Percentiles rank a stretch among this genome's conserved stretches.
Evolutionary conservation across 2,888 invertebrate genomes (phyloP).

Genomic region (Dynastes tityus): DNA sequence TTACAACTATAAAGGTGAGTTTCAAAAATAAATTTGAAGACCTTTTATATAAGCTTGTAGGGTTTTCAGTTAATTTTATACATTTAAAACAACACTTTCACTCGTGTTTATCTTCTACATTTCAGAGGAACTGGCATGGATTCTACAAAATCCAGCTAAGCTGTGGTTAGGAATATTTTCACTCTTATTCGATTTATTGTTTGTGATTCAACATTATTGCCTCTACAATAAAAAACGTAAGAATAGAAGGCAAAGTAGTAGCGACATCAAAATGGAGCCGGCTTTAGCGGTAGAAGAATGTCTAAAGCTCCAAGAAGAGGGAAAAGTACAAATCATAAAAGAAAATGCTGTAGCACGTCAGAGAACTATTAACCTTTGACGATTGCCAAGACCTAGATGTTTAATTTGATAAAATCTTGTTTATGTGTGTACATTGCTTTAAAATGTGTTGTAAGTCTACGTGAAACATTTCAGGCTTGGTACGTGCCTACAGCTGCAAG

Average conservation of each 20-base stretch:
- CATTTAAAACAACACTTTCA: too few relatives aligned
- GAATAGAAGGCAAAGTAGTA: conserved; percentile 20
- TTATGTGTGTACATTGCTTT: too few relatives aligned
- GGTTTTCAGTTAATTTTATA: too few relatives aligned
- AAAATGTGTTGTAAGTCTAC: too few relatives aligned
- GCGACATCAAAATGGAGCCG: conserved; percentile 35
- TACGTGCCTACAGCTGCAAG: too few relatives aligned
- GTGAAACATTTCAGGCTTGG: too few relatives aligned
- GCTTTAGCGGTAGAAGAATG: conserved; percentile 29
- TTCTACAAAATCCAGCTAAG: conserved; percentile 54
- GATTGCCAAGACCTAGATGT: too few relatives aligned
- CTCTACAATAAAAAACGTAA: conserved; percentile 47
- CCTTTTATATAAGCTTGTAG: too few relatives aligned
- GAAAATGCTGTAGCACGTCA: neutral
- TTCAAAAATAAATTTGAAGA: neutral
- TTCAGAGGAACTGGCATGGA: conserved; percentile 15
- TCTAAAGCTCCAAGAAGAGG: neutral
- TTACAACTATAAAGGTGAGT: conserved; percentile 82
- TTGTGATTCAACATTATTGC: conserved; percentile 52
- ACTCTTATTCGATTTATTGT: conserved; percentile 49
- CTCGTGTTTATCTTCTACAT: neutral
- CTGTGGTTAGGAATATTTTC: conserved; percentile 52
- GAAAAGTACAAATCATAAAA: neutral
- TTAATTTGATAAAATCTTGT: too few relatives aligned
- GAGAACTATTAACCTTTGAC: neutral